Conservation (phyloP, 2,888 invertebrate genomes). For the Calliphora vomitoria region DNA sequence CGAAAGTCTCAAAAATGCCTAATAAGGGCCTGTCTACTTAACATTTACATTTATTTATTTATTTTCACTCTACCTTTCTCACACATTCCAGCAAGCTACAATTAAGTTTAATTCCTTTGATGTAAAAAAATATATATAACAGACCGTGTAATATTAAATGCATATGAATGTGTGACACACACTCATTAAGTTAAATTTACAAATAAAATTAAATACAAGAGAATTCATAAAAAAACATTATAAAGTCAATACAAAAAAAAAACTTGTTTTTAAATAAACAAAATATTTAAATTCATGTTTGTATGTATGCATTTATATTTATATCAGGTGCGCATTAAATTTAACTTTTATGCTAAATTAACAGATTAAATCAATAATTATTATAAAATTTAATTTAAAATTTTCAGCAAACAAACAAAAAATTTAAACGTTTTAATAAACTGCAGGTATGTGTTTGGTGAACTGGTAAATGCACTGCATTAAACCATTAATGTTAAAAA, state of each 20-base stretch:
- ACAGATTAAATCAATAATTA: slow-evolving; percentile 35
- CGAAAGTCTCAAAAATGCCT: too few species aligned
- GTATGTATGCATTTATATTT: neutral
- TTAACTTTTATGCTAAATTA: slow-evolving; percentile 24
- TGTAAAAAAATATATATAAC: neutral
- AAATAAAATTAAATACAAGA: neutral
- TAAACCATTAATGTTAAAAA: too few species aligned
- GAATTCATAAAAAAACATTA: slow-evolving; percentile 9
- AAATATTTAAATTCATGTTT: neutral
- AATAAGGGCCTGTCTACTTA: too few species aligned
- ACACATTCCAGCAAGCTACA: neutral
- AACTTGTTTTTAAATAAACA: neutral
- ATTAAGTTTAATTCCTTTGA: slow-evolving; percentile 45
- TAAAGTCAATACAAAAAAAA: slow-evolving; percentile 6
- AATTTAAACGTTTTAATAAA: neutral
- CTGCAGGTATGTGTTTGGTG: neutral
- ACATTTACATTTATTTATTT: neutral
- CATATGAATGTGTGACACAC: neutral
- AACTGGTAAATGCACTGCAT: neutral
- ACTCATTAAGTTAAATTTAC: slow-evolving; percentile 11
- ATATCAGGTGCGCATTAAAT: slow-evolving; percentile 4
- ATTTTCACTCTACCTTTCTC: neutral
- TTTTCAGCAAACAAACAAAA: neutral
- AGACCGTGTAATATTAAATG: neutral
- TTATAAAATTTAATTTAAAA: slow-evolving; percentile 11